phyloP scores from a whole-genome alignment of 2,888 invertebrate genomes.

The Epinotia nisella region DNA sequence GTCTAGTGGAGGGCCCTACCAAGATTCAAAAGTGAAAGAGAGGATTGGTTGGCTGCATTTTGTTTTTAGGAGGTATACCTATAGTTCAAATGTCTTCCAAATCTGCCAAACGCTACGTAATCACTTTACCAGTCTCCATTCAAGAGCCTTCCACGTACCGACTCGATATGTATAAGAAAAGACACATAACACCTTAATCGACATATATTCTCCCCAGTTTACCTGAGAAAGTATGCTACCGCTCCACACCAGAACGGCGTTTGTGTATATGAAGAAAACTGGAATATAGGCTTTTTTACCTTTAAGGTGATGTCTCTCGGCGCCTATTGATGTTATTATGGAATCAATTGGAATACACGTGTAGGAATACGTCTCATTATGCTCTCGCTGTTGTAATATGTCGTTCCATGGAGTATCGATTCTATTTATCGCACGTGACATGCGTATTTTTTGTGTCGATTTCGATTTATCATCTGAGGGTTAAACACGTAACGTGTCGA shows the following conservation, averaged over 20 bases:
- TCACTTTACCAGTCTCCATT: not conserved
- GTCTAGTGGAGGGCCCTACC: no score
- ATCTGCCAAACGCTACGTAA: no score
- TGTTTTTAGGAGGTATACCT: no score
- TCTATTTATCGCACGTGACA: not conserved
- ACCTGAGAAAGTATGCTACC: not conserved
- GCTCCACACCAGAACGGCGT: not conserved
- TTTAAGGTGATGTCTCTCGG: not conserved
- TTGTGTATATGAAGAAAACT: not conserved
- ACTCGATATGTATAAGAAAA: not conserved
- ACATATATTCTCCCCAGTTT: not conserved
- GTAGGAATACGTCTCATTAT: not conserved
- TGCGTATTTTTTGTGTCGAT: not conserved
- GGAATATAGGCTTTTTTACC: not conserved
- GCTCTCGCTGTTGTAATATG: not conserved
- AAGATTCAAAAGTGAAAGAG: no score
- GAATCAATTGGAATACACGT: constrained; percentile 9
- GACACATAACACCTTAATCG: not conserved
- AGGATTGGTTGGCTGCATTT: no score
- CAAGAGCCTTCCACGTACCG: not conserved
- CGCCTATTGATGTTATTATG: constrained; percentile 1
- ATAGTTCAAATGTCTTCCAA: no score
- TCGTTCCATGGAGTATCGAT: not conserved
- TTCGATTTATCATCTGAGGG: no score
- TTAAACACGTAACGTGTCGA: no score